Evolutionary conservation across 2,113 vertebrate species (phyloP).

Genomic region (Oncorhynchus mykiss): DNA sequence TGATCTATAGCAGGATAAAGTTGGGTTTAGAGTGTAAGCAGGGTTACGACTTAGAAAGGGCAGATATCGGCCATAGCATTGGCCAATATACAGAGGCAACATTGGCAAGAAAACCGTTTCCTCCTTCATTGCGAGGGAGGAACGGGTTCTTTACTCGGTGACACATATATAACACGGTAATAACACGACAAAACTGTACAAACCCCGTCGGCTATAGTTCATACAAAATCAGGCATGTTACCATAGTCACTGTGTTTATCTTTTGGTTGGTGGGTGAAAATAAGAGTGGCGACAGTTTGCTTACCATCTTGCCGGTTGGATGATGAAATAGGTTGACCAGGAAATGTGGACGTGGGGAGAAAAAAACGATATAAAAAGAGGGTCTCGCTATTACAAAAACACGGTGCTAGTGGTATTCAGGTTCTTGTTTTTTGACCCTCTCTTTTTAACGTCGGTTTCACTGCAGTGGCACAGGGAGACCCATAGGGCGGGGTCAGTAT

Average conservation of each 20-base stretch:
- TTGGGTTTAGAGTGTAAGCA: conserved; percentile 16
- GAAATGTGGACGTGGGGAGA: conserved; percentile 48
- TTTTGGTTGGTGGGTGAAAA: conserved; percentile 36
- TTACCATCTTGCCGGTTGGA: conserved; percentile 77
- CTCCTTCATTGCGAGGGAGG: conserved; percentile 18
- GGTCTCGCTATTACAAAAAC: conserved; percentile 19
- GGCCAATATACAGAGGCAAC: conserved; percentile 17
- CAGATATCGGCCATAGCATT: conserved; percentile 59
- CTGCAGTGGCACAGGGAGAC: conserved; percentile 79
- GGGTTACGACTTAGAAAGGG: conserved; percentile 17
- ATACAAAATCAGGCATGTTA: conserved; percentile 28
- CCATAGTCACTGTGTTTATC: conserved; percentile 33
- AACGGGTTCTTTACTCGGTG: background rate
- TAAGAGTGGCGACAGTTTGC: conserved; percentile 32
- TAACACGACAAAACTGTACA: conserved; percentile 19
- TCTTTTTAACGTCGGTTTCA: conserved; percentile 67
- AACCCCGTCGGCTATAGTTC: conserved; percentile 21
- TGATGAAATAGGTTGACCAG: conserved; percentile 64
- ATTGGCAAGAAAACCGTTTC: conserved; percentile 45
- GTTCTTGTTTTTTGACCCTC: conserved; percentile 43
- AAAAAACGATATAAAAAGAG: conserved; percentile 6
- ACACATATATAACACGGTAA: background rate
- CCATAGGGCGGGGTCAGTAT: conserved; percentile 72
- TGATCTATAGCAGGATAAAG: background rate
- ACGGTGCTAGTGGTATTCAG: conserved; percentile 17